Conservation (phyloP, 2,113 vertebrate species). For the Ctenodactylus gundi region DNA sequence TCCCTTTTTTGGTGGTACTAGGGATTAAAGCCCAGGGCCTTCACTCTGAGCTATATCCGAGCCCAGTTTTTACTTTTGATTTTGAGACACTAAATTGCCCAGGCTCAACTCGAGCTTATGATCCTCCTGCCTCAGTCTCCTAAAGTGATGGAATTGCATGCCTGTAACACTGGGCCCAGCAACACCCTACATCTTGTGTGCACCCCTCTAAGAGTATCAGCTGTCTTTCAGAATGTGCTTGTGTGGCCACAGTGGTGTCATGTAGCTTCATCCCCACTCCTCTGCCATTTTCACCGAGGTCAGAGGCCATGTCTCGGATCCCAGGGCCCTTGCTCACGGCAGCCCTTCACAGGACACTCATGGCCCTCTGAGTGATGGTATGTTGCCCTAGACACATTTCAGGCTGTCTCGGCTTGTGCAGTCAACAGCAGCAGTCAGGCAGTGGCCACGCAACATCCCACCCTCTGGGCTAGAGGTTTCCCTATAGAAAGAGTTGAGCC, state of each 20-base stretch:
- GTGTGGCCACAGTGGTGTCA: neutral
- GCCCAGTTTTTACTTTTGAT: too few relatives aligned
- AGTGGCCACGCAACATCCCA: neutral
- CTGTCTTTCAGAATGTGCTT: neutral
- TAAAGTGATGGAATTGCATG: too few relatives aligned
- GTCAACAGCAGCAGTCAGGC: neutral
- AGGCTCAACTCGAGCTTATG: too few relatives aligned
- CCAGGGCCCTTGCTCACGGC: neutral
- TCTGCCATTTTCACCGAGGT: neutral
- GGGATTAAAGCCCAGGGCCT: too few relatives aligned
- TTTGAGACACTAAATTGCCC: too few relatives aligned
- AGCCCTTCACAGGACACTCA: neutral
- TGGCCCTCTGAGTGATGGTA: neutral
- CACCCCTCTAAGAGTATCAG: neutral
- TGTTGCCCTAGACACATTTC: neutral
- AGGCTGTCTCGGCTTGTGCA: neutral
- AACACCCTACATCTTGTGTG: neutral
- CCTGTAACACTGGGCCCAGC: too few relatives aligned
- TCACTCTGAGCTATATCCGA: too few relatives aligned
- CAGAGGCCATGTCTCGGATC: neutral
- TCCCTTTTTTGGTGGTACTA: too few relatives aligned
- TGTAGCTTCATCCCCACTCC: neutral
- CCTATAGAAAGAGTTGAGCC: neutral
- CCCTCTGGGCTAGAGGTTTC: neutral
- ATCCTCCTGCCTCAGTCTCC: too few relatives aligned